phyloP scores from a whole-genome alignment of 2,888 invertebrate genomes.

The Chironomus tentans region DNA sequence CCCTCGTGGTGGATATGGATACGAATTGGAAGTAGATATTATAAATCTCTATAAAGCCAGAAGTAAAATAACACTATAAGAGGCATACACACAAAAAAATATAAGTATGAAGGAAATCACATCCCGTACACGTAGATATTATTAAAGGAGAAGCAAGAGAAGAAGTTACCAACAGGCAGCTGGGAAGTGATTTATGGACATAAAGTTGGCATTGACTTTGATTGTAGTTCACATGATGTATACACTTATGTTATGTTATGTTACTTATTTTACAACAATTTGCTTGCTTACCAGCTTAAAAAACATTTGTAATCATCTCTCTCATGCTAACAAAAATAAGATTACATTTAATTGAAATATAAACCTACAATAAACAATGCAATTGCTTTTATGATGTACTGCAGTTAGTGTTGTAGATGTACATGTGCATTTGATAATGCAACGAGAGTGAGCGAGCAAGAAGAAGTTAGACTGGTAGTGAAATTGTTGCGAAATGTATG shows the following conservation, averaged over 20 bases:
- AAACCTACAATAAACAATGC: slow-evolving; percentile 19
- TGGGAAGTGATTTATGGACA: slow-evolving; percentile 23
- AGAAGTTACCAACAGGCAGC: slow-evolving; percentile 4
- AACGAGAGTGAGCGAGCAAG: too few species aligned
- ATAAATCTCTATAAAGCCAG: slow-evolving; percentile 25
- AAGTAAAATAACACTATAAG: slow-evolving; percentile 18
- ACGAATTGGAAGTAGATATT: neutral
- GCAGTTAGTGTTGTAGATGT: neutral
- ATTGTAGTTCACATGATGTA: neutral
- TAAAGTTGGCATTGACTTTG: slow-evolving; percentile 1
- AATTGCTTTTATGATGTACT: neutral
- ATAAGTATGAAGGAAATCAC: too few species aligned
- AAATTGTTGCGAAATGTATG: too few species aligned
- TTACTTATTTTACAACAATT: neutral
- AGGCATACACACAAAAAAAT: too few species aligned
- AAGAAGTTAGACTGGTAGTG: too few species aligned
- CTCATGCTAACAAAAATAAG: neutral
- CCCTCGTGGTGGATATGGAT: neutral
- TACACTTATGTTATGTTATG: neutral
- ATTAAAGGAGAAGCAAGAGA: slow-evolving; percentile 8
- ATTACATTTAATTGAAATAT: slow-evolving; percentile 26
- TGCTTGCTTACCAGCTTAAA: neutral
- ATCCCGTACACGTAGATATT: too few species aligned
- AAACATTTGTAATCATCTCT: slow-evolving; percentile 18
- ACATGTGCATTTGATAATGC: neutral